Percentiles rank a stretch among this genome's conserved stretches.
These are phyloP conservation scores for Cottoperca gobio DNA, from an alignment of 2,797 vertebrate species.

Conservation along the genomic window DNA sequence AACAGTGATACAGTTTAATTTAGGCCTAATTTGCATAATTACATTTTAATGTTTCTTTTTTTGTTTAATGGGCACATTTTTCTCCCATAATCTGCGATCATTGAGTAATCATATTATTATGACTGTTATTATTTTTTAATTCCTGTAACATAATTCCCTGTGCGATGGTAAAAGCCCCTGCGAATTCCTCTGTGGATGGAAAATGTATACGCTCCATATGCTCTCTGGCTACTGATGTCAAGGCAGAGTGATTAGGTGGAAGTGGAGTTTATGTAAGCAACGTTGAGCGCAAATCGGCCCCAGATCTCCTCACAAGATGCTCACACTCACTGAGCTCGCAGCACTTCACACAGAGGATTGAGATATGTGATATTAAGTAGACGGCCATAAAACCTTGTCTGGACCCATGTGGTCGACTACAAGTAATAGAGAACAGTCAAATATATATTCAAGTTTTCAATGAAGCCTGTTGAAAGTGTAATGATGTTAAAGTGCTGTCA, in stretches of 20 bases:
- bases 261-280: slow-evolving; percentile 80
- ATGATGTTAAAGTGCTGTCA: slow-evolving; percentile 83
- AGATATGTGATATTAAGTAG: slow-evolving; percentile 80
- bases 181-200: slow-evolving; percentile 65
- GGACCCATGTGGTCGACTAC: slow-evolving; percentile 70
- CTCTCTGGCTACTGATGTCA: slow-evolving; percentile 77
- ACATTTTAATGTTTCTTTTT: slow-evolving; percentile 42
- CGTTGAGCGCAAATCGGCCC: slow-evolving; percentile 77
- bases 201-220: slow-evolving; percentile 73
- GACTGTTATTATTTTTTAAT: slow-evolving; percentile 53
- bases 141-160: slow-evolving; percentile 48
- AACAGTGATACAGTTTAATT: slow-evolving; percentile 49
- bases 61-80: slow-evolving; percentile 30
- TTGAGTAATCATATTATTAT: slow-evolving; percentile 57
- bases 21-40: slow-evolving; percentile 44
- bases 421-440: slow-evolving; percentile 76
- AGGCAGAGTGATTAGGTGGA: slow-evolving; percentile 86
- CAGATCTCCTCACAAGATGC: slow-evolving; percentile 78
- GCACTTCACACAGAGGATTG: slow-evolving; percentile 60
- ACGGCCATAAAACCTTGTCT: slow-evolving; percentile 70
- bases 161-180: slow-evolving; percentile 45
- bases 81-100: slow-evolving; percentile 50
- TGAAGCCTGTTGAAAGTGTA: slow-evolving; percentile 83
- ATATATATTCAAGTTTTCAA: slow-evolving; percentile 82
- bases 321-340: slow-evolving; percentile 52